Evolutionary conservation across 1,140 invertebrate species (phyloP).

Genomic region (Calephelis virginiensis): DNA sequence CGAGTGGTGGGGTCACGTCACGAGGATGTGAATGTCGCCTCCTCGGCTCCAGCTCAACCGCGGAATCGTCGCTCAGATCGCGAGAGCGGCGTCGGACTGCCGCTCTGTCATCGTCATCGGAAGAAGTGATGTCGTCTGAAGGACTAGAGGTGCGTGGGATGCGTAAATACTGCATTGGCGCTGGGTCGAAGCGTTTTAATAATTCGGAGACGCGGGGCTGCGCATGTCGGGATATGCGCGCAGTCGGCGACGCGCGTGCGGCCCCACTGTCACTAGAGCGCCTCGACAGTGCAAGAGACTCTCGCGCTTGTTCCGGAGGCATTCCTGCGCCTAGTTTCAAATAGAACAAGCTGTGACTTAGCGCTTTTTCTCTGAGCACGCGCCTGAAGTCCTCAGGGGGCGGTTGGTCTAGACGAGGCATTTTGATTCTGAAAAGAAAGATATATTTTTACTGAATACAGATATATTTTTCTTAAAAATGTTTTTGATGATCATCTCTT

Average conservation of each 20-base stretch:
- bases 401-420: constrained; percentile 63
- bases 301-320: constrained; percentile 41
- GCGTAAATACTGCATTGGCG: constrained; percentile 68
- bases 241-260: constrained; percentile 52
- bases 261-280: constrained; percentile 47
- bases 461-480: no score
- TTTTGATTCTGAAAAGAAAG: constrained; percentile 41
- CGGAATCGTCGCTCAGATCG: constrained; percentile 71
- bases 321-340: constrained; percentile 65
- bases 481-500: no score
- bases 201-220: constrained; percentile 66
- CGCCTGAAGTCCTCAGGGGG: constrained; percentile 70
- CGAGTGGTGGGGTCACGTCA: constrained; percentile 57
- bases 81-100: constrained; percentile 64
- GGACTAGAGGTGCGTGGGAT: constrained; percentile 59
- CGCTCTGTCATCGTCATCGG: constrained; percentile 67
- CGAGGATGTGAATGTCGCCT: constrained; percentile 61
- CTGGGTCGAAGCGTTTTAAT: constrained; percentile 58
- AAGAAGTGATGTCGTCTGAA: constrained; percentile 61
- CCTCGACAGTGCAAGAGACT: constrained; percentile 32
- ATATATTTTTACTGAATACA: no score
- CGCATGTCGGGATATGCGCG: constrained; percentile 52
- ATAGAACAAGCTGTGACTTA: constrained; percentile 74
- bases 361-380: constrained; percentile 71
- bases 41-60: constrained; percentile 67